A percentile compares a stretch with the other conserved stretches of the same genome.
These are phyloP conservation scores for Danionella dracula DNA, from an alignment of 2,797 vertebrate genomes.

Conservation along the genomic window DNA sequence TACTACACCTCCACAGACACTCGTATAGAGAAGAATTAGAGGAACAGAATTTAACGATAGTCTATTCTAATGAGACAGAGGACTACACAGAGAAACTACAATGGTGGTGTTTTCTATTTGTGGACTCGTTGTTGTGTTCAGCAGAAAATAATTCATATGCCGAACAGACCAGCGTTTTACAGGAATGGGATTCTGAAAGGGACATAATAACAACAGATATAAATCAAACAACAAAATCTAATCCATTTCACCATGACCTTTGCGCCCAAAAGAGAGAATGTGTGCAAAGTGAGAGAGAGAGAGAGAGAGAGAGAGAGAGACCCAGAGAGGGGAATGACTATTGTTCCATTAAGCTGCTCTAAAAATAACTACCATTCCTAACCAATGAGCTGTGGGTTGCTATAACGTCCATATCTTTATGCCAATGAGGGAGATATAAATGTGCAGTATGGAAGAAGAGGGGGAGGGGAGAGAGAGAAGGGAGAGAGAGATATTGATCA, in stretches of 20 bases:
- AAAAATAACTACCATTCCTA: slow-evolving; percentile 36
- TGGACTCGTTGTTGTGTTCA: neutral
- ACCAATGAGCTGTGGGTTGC: slow-evolving; percentile 39
- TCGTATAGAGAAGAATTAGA: slow-evolving; percentile 8
- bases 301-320: slow-evolving; percentile 25
- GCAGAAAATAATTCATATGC: neutral
- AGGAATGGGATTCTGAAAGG: slow-evolving; percentile 23
- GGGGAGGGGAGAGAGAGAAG: slow-evolving; percentile 14
- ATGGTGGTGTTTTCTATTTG: neutral
- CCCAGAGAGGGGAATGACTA: slow-evolving; percentile 30
- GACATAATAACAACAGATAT: slow-evolving; percentile 34
- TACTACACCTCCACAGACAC: slow-evolving; percentile 27
- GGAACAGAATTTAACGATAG: slow-evolving; percentile 14
- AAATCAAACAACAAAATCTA: slow-evolving; percentile 35
- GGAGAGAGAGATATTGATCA: slow-evolving; percentile 29
- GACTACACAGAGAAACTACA: neutral
- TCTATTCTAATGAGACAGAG: slow-evolving; percentile 27
- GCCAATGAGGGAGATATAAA: slow-evolving; percentile 37
- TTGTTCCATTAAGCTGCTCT: slow-evolving; percentile 46
- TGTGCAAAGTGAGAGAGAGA: slow-evolving; percentile 8
- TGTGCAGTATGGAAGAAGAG: slow-evolving; percentile 24
- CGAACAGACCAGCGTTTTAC: slow-evolving; percentile 10
- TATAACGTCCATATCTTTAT: slow-evolving; percentile 44
- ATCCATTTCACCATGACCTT: slow-evolving; percentile 38
- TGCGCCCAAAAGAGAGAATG: slow-evolving; percentile 24